Percentiles rank a stretch among this genome's conserved stretches.
Conservation (phyloP, 1,140 invertebrate genomes). For the Bombus sylvicola region DNA sequence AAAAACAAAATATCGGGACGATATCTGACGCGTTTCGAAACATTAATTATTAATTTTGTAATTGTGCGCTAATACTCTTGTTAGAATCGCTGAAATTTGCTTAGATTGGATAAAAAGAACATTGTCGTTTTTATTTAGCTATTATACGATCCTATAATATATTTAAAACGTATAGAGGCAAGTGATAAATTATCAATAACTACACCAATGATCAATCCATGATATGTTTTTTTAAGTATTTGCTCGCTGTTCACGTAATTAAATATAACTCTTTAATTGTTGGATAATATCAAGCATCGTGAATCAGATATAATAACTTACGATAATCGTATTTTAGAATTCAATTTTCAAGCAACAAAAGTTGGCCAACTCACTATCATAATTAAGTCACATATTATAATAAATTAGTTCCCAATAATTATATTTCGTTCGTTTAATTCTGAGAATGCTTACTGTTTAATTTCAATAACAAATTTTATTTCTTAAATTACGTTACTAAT, state of each 20-base stretch:
- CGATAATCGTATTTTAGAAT: not conserved
- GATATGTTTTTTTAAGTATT: not conserved
- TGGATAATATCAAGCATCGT: not conserved
- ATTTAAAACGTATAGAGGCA: not conserved
- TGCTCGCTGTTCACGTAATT: not conserved
- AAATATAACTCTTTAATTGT: not conserved
- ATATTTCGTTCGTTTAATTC: not conserved
- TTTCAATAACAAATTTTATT: not conserved
- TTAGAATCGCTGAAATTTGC: not conserved
- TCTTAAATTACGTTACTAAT: not conserved
- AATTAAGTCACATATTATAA: not conserved
- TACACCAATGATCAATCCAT: not conserved
- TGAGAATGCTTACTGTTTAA: not conserved
- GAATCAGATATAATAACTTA: not conserved
- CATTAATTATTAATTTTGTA: conserved; percentile 34
- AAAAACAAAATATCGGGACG: not conserved
- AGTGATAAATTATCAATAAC: not conserved
- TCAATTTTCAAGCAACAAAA: not conserved
- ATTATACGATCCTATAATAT: not conserved
- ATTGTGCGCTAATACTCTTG: not conserved
- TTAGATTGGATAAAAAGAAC: not conserved
- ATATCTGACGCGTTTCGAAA: not conserved
- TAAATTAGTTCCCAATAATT: not conserved
- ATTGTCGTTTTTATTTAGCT: not conserved
- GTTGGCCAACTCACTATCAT: not conserved